These are phyloP conservation scores for Antheraea pernyi DNA, from an alignment of 1,140 invertebrate genomes.

Conservation along the genomic window DNA sequence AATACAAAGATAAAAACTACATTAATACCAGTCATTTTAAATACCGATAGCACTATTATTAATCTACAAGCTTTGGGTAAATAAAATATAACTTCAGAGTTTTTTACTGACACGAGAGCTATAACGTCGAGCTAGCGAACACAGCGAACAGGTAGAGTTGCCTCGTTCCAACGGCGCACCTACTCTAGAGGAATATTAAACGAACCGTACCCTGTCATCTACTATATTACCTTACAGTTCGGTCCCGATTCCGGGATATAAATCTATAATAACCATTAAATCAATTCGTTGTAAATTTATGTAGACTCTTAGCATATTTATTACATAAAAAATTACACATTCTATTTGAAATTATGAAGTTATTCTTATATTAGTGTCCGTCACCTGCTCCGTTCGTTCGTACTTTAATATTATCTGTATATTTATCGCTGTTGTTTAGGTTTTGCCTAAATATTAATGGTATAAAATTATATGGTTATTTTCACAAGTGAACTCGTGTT, in stretches of 20 bases:
- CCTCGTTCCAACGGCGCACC: constrained; percentile 53
- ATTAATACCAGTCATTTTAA: too few species aligned
- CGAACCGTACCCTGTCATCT: constrained; percentile 30
- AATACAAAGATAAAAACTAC: too few species aligned
- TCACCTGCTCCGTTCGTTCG: too few species aligned
- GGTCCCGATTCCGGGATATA: constrained; percentile 26
- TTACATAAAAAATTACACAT: too few species aligned
- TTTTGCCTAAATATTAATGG: background rate
- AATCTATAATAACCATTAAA: constrained; percentile 12
- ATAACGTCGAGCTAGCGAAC: constrained; percentile 42
- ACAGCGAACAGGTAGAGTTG: constrained; percentile 57
- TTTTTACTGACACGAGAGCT: constrained; percentile 33
- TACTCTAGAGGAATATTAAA: constrained; percentile 67
- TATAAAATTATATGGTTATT: constrained; percentile 12
- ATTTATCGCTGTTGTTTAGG: background rate
- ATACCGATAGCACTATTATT: too few species aligned
- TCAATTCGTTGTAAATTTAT: background rate
- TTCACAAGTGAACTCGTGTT: constrained; percentile 47
- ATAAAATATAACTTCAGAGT: background rate
- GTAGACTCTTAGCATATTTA: background rate
- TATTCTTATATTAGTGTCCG: too few species aligned
- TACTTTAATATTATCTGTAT: background rate
- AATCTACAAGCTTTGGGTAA: too few species aligned
- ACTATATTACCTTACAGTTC: constrained; percentile 33
- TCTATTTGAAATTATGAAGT: too few species aligned